phyloP scores from a whole-genome alignment of 1,140 invertebrate genomes.

The Zaprionus lachaisei region DNA sequence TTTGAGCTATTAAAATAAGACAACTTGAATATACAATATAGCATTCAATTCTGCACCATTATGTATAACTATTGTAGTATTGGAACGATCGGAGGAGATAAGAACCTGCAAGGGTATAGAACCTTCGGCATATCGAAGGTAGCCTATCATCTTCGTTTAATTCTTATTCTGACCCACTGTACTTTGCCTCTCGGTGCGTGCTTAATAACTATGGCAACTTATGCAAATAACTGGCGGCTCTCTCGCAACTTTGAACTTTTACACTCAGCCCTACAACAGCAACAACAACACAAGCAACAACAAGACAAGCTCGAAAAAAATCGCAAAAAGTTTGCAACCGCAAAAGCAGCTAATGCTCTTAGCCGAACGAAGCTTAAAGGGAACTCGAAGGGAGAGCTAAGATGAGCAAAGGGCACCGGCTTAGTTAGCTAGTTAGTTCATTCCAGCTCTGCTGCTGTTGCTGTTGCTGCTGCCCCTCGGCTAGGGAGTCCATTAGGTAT shows the following conservation, averaged over 20 bases:
- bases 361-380: slow-evolving; percentile 14
- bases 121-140: too few species aligned
- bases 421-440: slow-evolving; percentile 30
- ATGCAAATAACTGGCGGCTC: slow-evolving; percentile 73
- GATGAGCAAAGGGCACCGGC: neutral
- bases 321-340: slow-evolving; percentile 49
- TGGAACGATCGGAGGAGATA: too few species aligned
- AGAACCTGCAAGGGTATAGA: too few species aligned
- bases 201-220: slow-evolving; percentile 80
- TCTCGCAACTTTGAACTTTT: slow-evolving; percentile 53
- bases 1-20: too few species aligned
- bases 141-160: too few species aligned
- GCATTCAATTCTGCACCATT: too few species aligned
- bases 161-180: too few species aligned
- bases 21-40: too few species aligned
- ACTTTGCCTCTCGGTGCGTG: too few species aligned
- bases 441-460: slow-evolving; percentile 7
- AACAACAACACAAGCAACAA: slow-evolving; percentile 5
- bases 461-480: slow-evolving; percentile 1
- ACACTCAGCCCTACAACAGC: slow-evolving; percentile 35
- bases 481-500: slow-evolving; percentile 28
- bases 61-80: too few species aligned
- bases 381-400: neutral
- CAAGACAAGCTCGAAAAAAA: slow-evolving; percentile 1
- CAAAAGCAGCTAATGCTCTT: slow-evolving; percentile 78